These are phyloP conservation scores for Oxyruncus cristatus DNA, from an alignment of 2,113 vertebrate genomes.

Conservation along the genomic window DNA sequence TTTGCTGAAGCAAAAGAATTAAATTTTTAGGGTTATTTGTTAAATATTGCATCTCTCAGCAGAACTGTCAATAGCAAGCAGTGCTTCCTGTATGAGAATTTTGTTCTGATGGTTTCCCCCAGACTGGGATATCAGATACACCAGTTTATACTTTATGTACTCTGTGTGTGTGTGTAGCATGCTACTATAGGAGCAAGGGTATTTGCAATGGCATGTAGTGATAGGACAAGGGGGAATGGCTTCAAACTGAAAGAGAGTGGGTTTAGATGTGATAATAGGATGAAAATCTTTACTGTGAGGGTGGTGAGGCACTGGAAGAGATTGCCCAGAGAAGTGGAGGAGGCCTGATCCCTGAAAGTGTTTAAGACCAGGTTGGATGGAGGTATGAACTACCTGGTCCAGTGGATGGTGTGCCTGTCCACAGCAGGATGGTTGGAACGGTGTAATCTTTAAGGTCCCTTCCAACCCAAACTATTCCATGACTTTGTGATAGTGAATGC, in stretches of 20 bases:
- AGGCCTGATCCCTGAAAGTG: background rate
- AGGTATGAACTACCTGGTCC: background rate
- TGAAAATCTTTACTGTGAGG: background rate
- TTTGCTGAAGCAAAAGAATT: background rate
- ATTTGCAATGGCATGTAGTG: background rate
- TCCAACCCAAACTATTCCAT: background rate
- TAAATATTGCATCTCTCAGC: background rate
- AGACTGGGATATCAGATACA: background rate
- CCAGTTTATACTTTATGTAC: background rate
- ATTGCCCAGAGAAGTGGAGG: background rate
- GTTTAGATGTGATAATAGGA: background rate
- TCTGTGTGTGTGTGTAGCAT: background rate
- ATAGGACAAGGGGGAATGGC: background rate
- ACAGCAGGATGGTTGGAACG: background rate
- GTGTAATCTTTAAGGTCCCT: background rate
- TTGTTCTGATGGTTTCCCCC: background rate
- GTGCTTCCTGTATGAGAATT: background rate
- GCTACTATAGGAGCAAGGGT: background rate
- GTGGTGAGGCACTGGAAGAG: background rate
- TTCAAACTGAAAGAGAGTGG: background rate
- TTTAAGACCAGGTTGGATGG: background rate
- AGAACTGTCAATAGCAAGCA: background rate
- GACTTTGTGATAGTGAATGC: background rate
- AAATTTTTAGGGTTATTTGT: background rate
- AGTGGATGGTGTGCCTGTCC: background rate